Evolutionary conservation across 92 coral and sea anemone genomes (phyloP).

Genomic region (Epizoanthus rinbou): DNA sequence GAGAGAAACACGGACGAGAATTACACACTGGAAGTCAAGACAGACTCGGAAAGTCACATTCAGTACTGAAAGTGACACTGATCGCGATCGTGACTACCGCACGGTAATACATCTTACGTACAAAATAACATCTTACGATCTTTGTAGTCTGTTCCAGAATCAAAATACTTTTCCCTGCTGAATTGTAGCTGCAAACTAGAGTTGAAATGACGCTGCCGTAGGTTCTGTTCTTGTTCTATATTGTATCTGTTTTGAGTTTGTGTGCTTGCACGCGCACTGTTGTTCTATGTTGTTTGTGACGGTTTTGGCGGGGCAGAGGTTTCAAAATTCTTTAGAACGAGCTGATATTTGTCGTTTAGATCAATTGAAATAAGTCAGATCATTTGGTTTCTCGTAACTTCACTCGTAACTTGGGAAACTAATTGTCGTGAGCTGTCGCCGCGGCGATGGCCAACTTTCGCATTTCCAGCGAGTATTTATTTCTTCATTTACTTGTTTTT

Average conservation of each 20-base stretch:
- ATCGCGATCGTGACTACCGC: constrained; percentile 29
- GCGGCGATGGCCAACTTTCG: constrained; percentile 30
- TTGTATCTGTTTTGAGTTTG: constrained; percentile 11
- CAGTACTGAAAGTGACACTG: constrained; percentile 29
- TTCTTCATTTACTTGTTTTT: constrained; percentile 23
- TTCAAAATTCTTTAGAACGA: constrained; percentile 18
- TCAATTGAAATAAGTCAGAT: constrained; percentile 9
- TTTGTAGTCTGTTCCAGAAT: constrained; percentile 23
- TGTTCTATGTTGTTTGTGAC: constrained; percentile 14
- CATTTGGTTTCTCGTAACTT: constrained; percentile 28
- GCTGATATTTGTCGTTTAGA: constrained; percentile 5
- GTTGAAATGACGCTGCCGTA: constrained; percentile 7
- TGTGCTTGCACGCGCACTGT: constrained; percentile 12
- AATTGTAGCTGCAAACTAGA: constrained; percentile 6
- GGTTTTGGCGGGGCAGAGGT: constrained; percentile 29
- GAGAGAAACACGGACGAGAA: constrained; percentile 30
- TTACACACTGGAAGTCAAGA: constrained; percentile 25
- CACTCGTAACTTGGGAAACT: constrained; percentile 20
- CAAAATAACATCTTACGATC: constrained; percentile 18
- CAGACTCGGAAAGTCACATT: constrained; percentile 25
- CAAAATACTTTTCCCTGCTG: constrained; percentile 21
- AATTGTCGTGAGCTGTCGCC: constrained; percentile 30
- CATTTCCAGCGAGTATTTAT: constrained; percentile 28
- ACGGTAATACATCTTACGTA: constrained; percentile 23
- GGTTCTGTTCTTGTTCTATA: constrained; percentile 12